phyloP scores from a whole-genome alignment of 2,888 invertebrate genomes.

The Eilema caniola region DNA sequence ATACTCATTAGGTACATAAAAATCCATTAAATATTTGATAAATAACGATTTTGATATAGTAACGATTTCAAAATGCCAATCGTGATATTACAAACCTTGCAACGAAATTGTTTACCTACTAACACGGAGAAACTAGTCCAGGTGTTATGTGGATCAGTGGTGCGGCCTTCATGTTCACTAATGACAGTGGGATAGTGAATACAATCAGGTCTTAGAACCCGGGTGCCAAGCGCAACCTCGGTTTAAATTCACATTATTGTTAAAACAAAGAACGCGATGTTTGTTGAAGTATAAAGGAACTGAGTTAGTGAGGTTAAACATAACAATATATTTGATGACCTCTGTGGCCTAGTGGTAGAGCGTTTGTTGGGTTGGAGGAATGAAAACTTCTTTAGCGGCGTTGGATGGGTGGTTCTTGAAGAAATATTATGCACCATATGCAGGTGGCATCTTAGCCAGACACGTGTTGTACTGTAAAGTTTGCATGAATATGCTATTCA shows the following conservation, averaged over 20 bases:
- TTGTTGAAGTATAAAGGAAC: slow-evolving; percentile 24
- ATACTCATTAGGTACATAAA: slow-evolving; percentile 15
- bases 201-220: slow-evolving; percentile 44
- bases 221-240: slow-evolving; percentile 37
- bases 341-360: no score
- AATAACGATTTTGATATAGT: slow-evolving; percentile 31
- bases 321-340: background rate
- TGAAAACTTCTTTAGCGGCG: no score
- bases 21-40: slow-evolving; percentile 16
- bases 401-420: no score
- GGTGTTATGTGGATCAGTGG: slow-evolving; percentile 44
- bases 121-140: slow-evolving; percentile 36
- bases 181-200: slow-evolving; percentile 69
- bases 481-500: no score
- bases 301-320: slow-evolving; percentile 30
- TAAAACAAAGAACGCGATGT: slow-evolving; percentile 45
- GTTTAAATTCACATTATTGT: slow-evolving; percentile 51
- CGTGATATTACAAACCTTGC: slow-evolving; percentile 52
- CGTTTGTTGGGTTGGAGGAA: no score
- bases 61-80: slow-evolving; percentile 46
- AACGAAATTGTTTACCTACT: slow-evolving; percentile 27
- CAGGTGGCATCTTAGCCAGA: no score
- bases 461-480: no score
- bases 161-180: slow-evolving; percentile 66
- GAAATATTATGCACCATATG: no score